Evolutionary conservation across 2,888 invertebrate genomes (phyloP).

Genomic region (Halictus quadricinctus): DNA sequence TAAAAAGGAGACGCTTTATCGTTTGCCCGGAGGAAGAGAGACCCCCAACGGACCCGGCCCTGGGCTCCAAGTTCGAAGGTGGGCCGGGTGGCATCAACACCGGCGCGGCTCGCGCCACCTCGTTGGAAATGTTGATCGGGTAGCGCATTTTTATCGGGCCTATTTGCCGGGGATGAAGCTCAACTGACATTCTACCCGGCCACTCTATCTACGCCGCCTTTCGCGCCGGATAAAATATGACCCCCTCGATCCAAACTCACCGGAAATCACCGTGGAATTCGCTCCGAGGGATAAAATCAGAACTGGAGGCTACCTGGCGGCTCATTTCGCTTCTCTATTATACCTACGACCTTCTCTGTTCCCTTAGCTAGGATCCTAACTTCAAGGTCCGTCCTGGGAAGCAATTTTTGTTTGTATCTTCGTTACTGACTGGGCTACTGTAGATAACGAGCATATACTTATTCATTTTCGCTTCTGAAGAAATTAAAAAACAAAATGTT

Average conservation of each 20-base stretch:
- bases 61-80: constrained; percentile 35
- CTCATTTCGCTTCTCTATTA: background rate
- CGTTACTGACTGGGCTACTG: too few relatives aligned
- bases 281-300: background rate
- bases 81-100: constrained; percentile 60
- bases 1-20: constrained; percentile 68
- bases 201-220: constrained; percentile 16
- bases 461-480: too few relatives aligned
- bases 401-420: too few relatives aligned
- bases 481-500: too few relatives aligned
- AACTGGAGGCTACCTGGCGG: background rate
- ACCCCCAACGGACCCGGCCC: constrained; percentile 40
- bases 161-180: constrained; percentile 69
- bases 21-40: constrained; percentile 38
- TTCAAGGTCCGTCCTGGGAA: background rate
- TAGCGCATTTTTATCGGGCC: constrained; percentile 66
- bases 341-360: background rate
- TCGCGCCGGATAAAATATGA: constrained; percentile 41
- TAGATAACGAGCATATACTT: too few relatives aligned
- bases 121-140: constrained; percentile 68
- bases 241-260: constrained; percentile 33
- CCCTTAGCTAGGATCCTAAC: too few relatives aligned
- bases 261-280: constrained; percentile 24
- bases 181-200: constrained; percentile 43
- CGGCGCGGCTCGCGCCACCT: constrained; percentile 26